Evolutionary conservation across 2,113 vertebrate species (phyloP).

Genomic region (Silurus meridionalis): DNA sequence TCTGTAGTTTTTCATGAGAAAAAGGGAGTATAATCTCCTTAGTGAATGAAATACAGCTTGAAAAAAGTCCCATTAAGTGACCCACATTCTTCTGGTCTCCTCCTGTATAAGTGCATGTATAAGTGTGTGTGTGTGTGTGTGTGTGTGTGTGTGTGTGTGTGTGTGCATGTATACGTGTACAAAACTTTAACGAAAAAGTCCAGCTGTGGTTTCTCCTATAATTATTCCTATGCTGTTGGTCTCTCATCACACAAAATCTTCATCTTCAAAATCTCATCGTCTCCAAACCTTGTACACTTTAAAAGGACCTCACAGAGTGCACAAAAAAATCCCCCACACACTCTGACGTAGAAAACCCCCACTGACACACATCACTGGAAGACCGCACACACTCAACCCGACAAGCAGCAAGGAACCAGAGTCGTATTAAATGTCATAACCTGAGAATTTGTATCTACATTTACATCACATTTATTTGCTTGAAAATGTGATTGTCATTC

Average conservation of each 20-base stretch:
- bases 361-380: not conserved
- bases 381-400: not conserved
- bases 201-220: constrained; percentile 5
- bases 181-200: constrained; percentile 11
- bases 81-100: constrained; percentile 1
- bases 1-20: constrained; percentile 68
- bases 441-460: not conserved
- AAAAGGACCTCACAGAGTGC: constrained; percentile 19
- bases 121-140: not conserved
- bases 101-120: not conserved
- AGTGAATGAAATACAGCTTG: constrained; percentile 70
- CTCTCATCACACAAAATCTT: not conserved
- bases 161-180: not conserved
- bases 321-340: not conserved
- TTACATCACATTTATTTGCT: not conserved
- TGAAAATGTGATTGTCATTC: not conserved
- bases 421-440: not conserved
- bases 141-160: not conserved
- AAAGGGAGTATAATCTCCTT: constrained; percentile 55
- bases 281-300: not conserved
- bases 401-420: not conserved
- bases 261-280: not conserved
- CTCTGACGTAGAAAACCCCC: not conserved
- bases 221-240: constrained; percentile 10
- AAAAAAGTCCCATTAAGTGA: constrained; percentile 47